A percentile compares a stretch with the other conserved stretches of the same genome.
These are phyloP conservation scores for Thunnus albacares DNA, from an alignment of 2,797 vertebrate species.

Conservation along the genomic window DNA sequence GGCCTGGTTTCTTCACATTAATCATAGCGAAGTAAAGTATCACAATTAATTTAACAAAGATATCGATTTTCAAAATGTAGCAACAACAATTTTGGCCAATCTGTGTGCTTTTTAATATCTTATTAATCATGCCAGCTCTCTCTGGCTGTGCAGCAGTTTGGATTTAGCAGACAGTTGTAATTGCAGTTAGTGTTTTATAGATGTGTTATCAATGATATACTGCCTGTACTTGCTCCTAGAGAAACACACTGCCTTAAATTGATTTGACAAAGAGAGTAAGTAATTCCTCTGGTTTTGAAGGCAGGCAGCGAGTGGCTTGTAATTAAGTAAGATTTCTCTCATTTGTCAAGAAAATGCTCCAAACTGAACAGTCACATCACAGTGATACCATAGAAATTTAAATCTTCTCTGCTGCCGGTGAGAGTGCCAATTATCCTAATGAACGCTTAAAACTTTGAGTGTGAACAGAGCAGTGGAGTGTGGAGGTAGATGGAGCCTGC, in stretches of 20 bases:
- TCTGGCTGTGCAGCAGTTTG: slow-evolving; percentile 5
- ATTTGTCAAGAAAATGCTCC: background rate
- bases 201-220: slow-evolving; percentile 26
- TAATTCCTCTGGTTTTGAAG: slow-evolving; percentile 3
- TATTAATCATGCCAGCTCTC: background rate
- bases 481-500: slow-evolving; percentile 23
- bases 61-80: slow-evolving; percentile 17
- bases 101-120: slow-evolving; percentile 2
- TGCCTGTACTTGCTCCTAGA: slow-evolving; percentile 4
- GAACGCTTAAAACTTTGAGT: slow-evolving; percentile 20
- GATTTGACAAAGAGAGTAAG: background rate
- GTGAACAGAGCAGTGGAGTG: slow-evolving; percentile 16
- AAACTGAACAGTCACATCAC: background rate
- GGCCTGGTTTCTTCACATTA: slow-evolving; percentile 12
- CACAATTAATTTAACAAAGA: background rate
- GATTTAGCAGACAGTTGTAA: slow-evolving; percentile 9
- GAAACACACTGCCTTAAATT: background rate
- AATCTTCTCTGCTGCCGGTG: slow-evolving; percentile 7
- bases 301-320: background rate
- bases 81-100: background rate
- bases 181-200: slow-evolving; percentile 21
- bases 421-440: slow-evolving; percentile 22
- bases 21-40: background rate
- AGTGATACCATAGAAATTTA: background rate
- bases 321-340: slow-evolving; percentile 12